Evolutionary conservation across 1,140 invertebrate genomes (phyloP), one percentile per base, ranked within the genome.

Genomic region (Drosophila pallidifrons): DNA sequence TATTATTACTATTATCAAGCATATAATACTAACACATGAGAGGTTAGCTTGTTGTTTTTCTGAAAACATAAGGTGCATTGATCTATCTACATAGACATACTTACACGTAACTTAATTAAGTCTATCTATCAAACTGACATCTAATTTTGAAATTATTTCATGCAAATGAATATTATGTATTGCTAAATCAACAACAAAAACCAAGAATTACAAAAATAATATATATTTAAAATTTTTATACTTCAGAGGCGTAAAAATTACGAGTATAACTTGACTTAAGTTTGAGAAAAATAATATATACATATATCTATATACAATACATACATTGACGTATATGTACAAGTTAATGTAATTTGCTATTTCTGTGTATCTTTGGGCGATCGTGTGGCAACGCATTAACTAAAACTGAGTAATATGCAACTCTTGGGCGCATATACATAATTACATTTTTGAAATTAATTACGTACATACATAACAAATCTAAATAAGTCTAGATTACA

Each of bases 381-480:
- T 60, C 49, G 28, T 74, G 59, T 52, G 60, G 15, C 47, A 55
- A 59, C 51, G 59, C 32, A 77, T 46, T 61, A 71, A 76, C 51
- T 67, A 68, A 65, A 75, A 55, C 51, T 71, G 63, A 55, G 43
- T 55, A 60, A 69, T 59, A 67, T 69, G 69, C 65, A 64, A 78
- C 55, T 54, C 58, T 67, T 61, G 41, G 60, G 41, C 65, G 79
- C 46, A 58, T 76, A 73, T 72, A 61, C 65, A 72, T 75, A 72
- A 87, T 76, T 81, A 81, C 30, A 83, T 75, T 91, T 83, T 91
- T 79, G 72, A 73, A 74, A 65, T 69, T 83, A 73, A 83, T 85
- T 91, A 87, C 65, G 66, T 77, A 87, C 65, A 69, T 77, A 79
- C 74, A 81, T 79, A 79, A 85, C 60, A 72, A 72, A 72, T 80